Evolutionary conservation across 2,113 vertebrate genomes (phyloP), one percentile per base, ranked within the genome.

Genomic region (Stictonetta naevosa): DNA sequence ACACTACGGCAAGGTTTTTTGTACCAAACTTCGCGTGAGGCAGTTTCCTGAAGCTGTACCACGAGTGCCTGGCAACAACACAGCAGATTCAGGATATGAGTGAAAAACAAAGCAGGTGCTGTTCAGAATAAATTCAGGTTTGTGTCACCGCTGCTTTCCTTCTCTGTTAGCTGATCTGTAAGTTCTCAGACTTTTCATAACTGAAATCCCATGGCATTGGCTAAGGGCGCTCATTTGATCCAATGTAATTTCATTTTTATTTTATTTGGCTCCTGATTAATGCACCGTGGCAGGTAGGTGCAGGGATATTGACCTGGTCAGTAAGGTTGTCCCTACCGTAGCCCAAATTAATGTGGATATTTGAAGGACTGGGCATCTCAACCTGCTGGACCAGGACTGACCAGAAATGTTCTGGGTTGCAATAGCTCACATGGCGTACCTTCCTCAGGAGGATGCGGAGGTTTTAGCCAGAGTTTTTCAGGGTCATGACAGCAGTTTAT

Each of bases 401-500:
- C 13, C 38, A 79, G 38, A 34, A 55, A 20, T 20, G 3, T 55
- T n/a, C 58, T 56, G 88, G 36, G 17, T 44, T 73, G 53, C 14
- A 40, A 38, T 8, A 25, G 1, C 14, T 58, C 4, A 3, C 0
- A 0, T 33, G 42, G 28, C 28, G 9, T n/a, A 38, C 19, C 40
- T 44, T 80, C 25, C 4, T 58, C 20, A 86, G 56, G 42, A 63
- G 10, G 40, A 3, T 52, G 6, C 7, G 63, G 67, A 66, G 75
- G 40, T 66, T 96, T 84, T 78, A 83, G n/a, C 15, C 42, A 67
- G 74, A 85, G 52, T 11, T 93, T 86, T 56, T 48, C 40, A 53
- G 26, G 50, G 36, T 25, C 12, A 28, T 28, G 34, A 29, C n/a
- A 59, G 53, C 34, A 72, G n/a, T 31, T 81, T 52, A 86, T 25